Evolutionary conservation across 2,113 vertebrate species (phyloP).

Genomic region (Leuciscus idus): DNA sequence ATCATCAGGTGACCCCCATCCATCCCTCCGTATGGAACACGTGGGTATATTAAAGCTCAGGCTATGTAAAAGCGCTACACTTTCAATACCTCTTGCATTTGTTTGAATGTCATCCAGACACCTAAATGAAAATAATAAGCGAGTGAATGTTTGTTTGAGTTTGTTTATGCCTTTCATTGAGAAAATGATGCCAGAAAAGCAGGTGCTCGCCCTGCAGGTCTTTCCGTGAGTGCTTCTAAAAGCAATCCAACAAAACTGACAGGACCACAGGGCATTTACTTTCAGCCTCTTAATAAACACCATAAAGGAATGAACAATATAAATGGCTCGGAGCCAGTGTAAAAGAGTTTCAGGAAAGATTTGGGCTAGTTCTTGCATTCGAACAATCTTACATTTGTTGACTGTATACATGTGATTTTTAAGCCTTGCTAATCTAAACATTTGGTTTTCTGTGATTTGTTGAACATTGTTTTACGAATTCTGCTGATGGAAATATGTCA

Average conservation of each 20-base stretch:
- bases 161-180: constrained; percentile 42
- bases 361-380: not conserved
- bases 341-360: not conserved
- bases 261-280: constrained; percentile 14
- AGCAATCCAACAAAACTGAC: constrained; percentile 21
- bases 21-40: not conserved
- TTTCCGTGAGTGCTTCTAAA: constrained; percentile 40
- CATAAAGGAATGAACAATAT: not conserved
- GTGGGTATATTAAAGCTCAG: not conserved
- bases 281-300: not conserved
- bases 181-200: constrained; percentile 45
- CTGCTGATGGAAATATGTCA: constrained; percentile 10
- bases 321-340: not conserved
- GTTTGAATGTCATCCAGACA: not conserved
- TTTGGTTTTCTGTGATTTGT: constrained; percentile 33
- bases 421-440: constrained; percentile 17
- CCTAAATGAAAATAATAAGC: constrained; percentile 7
- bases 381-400: not conserved
- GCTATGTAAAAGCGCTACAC: not conserved
- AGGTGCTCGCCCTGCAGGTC: constrained; percentile 56
- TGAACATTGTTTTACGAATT: not conserved
- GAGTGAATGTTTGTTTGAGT: not conserved
- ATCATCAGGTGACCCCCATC: not conserved
- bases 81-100: not conserved
- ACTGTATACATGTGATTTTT: not conserved